These are phyloP conservation scores for Oreohelix idahoensis DNA, from an alignment of 1,140 invertebrate species.

Conservation along the genomic window DNA sequence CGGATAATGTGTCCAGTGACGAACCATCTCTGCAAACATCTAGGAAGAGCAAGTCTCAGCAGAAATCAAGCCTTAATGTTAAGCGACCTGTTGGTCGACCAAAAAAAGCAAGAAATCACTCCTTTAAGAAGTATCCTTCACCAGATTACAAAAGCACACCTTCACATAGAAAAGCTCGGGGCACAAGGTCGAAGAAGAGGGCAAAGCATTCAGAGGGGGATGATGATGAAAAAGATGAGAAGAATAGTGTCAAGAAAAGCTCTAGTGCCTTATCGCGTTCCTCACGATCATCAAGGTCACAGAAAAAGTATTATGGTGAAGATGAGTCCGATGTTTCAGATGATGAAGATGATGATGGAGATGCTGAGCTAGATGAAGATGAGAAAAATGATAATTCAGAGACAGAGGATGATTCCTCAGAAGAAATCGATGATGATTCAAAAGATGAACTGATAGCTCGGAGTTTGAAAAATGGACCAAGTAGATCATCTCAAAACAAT, in stretches of 20 bases:
- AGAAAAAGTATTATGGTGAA: constrained; percentile 30
- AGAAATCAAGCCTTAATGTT: background rate
- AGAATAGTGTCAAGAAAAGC: background rate
- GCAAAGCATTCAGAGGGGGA: constrained; percentile 21
- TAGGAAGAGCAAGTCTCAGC: background rate
- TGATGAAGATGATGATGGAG: constrained; percentile 25
- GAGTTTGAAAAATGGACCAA: background rate
- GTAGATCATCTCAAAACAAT: background rate
- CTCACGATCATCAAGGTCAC: constrained; percentile 6
- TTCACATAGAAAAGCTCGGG: constrained; percentile 32
- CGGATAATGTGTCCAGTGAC: background rate
- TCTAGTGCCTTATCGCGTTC: constrained; percentile 5
- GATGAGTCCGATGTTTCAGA: constrained; percentile 34
- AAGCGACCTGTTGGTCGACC: background rate
- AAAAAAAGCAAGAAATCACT: background rate
- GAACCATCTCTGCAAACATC: background rate
- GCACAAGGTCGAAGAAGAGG: constrained; percentile 40
- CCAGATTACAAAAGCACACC: constrained; percentile 24
- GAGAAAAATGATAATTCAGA: constrained; percentile 15
- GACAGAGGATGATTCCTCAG: constrained; percentile 4
- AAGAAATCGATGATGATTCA: constrained; percentile 29
- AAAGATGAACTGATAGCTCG: constrained; percentile 25
- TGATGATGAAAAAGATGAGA: constrained; percentile 46
- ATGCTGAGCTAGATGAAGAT: constrained; percentile 10
- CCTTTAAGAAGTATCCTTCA: constrained; percentile 10